These are phyloP conservation scores for Neuroterus valhalla DNA, from an alignment of 1,140 invertebrate genomes.

Conservation along the genomic window DNA sequence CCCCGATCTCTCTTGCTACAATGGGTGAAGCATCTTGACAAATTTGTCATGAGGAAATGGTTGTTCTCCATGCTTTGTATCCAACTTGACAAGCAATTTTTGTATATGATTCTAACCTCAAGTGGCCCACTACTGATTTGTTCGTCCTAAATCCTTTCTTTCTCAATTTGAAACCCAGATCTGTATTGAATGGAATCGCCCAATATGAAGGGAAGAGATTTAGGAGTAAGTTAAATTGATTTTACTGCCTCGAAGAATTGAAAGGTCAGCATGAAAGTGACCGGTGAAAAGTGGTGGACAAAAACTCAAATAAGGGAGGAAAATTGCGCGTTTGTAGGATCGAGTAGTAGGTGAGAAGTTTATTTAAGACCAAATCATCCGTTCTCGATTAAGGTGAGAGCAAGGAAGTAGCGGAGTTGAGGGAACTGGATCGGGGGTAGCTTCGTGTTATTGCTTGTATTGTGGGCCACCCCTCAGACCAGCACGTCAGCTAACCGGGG, in stretches of 20 bases:
- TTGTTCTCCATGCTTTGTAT: too few species aligned
- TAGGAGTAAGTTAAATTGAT: constrained; percentile 32
- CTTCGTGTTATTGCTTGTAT: constrained; percentile 47
- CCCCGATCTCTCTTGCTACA: too few species aligned
- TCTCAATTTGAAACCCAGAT: too few species aligned
- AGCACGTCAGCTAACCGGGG: constrained; percentile 19
- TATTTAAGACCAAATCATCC: constrained; percentile 61
- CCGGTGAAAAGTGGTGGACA: constrained; percentile 3
- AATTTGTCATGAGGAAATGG: too few species aligned
- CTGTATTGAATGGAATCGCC: too few species aligned
- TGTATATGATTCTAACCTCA: too few species aligned
- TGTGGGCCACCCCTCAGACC: constrained; percentile 37
- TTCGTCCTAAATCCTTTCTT: too few species aligned
- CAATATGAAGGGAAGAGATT: neutral
- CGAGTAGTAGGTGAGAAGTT: constrained; percentile 55
- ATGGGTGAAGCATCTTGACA: too few species aligned
- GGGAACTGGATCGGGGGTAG: constrained; percentile 23
- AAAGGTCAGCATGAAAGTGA: neutral
- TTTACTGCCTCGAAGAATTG: neutral
- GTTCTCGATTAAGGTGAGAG: constrained; percentile 57
- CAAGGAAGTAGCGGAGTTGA: constrained; percentile 37
- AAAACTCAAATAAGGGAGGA: constrained; percentile 10
- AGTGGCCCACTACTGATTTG: too few species aligned
- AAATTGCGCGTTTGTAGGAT: constrained; percentile 35
- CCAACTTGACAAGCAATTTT: too few species aligned